A percentile compares a stretch with the other conserved stretches of the same genome.
phyloP scores from a whole-genome alignment of 2,888 invertebrate genomes.

The Patella pellucida region DNA sequence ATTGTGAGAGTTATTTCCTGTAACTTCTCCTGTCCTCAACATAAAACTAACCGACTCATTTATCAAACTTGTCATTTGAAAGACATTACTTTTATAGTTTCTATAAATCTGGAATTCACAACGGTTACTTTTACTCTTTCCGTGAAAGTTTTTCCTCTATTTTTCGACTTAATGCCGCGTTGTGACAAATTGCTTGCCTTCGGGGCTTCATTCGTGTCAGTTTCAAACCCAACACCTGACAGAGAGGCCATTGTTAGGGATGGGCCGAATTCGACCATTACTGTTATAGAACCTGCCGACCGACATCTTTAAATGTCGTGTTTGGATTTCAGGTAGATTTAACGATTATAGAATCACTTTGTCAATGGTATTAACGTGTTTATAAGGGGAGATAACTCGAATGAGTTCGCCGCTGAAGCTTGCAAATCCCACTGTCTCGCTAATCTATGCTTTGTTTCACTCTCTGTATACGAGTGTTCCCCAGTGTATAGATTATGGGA shows the following conservation, averaged over 20 bases:
- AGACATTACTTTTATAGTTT: slow-evolving; percentile 5
- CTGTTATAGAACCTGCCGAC: no score
- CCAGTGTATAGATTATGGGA: background rate
- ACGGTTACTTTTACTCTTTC: slow-evolving; percentile 1
- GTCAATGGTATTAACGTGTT: no score
- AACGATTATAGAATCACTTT: no score
- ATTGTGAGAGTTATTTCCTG: slow-evolving; percentile 6
- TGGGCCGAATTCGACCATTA: background rate
- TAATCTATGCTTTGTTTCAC: background rate
- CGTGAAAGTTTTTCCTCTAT: background rate
- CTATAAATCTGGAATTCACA: slow-evolving; percentile 6
- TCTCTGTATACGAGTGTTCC: background rate
- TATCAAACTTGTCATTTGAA: slow-evolving; percentile 6
- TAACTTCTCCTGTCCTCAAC: background rate
- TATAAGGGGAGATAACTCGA: no score
- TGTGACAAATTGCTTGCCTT: slow-evolving; percentile 12
- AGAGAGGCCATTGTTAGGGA: slow-evolving; percentile 6
- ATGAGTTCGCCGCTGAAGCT: no score
- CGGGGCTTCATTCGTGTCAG: slow-evolving; percentile 1
- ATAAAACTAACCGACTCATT: background rate
- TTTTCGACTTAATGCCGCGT: background rate
- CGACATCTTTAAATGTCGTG: no score
- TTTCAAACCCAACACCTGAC: slow-evolving; percentile 5
- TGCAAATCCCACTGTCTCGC: background rate
- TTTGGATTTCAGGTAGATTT: no score